Base-by-base conservation (phyloP, 2,888 invertebrate genomes). In the Euproctis similis region DNA sequence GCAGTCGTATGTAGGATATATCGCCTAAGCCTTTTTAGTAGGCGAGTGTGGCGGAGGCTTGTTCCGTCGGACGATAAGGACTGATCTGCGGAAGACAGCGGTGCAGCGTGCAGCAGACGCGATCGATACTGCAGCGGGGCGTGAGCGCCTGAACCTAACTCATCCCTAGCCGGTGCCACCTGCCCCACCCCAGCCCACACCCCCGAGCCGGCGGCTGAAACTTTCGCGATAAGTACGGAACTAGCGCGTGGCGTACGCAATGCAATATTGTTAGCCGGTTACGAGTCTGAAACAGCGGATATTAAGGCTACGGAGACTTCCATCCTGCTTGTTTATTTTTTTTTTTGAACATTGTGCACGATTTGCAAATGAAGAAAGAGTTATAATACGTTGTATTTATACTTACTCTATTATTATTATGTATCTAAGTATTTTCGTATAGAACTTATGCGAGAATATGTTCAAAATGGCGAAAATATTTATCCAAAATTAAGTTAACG, bases 201-300 rank as follows among this genome's bases (percentile, higher is more conserved):
- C 50, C 53, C 42, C 48, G 53, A 46, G 53, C 59, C 65, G 70
- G 58, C 66, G 72, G 71, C 80, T 78, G 81, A 78, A 84, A 84
- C 69, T 84, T 84, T 81, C 69, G 75, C 77, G 81, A 81, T 81
- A 82, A 82, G 81, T 84, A 78, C 75, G 68, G 72, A 81, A 81
- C 80, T 80, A 82, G 74, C 82, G 82, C 80, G 82, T 80, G 71
- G 70, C 66, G 77, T 80, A 84, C 82, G 82, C 82, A 82, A 78
- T 70, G 78, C 82, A 82, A 84, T 82, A 84, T 81, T 81, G 82
- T 82, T 81, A 80, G 77, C 76, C 70, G 71, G 77, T 77, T 80
- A 74, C 74, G 76, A 80, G 78, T 68, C 72, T 78, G 73, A 70
- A 80, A 78, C 78, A 72, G 73, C 80, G 78, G 81, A 80, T 80